Conservation (phyloP, 2,888 invertebrate genomes). For the Folsomia candida region DNA sequence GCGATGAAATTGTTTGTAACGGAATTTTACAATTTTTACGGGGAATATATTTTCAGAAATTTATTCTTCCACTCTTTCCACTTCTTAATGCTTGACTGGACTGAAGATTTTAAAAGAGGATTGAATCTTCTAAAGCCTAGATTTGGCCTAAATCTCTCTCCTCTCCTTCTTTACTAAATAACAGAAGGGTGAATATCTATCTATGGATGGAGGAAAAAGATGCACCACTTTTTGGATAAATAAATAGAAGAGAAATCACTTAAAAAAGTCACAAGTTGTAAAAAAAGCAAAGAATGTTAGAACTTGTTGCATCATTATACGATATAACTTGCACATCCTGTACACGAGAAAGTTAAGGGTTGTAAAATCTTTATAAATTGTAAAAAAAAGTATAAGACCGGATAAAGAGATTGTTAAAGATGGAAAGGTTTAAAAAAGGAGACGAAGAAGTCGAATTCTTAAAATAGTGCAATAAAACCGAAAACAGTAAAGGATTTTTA, state of each 20-base stretch:
- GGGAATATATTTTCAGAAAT: too few relatives aligned
- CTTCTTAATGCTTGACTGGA: not conserved
- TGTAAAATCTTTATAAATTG: not conserved
- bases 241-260: not conserved
- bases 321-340: not conserved
- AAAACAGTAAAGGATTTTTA: constrained; percentile 3
- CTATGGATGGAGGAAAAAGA: not conserved
- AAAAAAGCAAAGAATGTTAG: too few relatives aligned
- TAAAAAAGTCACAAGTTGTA: not conserved
- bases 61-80: not conserved
- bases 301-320: too few relatives aligned
- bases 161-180: not conserved
- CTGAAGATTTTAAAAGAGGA: too few relatives aligned
- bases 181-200: not conserved
- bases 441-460: not conserved
- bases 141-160: not conserved
- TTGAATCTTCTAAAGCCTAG: too few relatives aligned
- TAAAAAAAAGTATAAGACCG: not conserved
- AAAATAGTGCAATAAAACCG: not conserved
- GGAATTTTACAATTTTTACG: too few relatives aligned
- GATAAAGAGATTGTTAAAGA: not conserved
- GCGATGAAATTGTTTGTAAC: too few relatives aligned
- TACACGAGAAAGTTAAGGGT: not conserved
- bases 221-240: not conserved
- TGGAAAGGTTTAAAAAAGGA: not conserved